phyloP scores from a whole-genome alignment of 2,797 vertebrate genomes.

The Galaxias olidus region DNA sequence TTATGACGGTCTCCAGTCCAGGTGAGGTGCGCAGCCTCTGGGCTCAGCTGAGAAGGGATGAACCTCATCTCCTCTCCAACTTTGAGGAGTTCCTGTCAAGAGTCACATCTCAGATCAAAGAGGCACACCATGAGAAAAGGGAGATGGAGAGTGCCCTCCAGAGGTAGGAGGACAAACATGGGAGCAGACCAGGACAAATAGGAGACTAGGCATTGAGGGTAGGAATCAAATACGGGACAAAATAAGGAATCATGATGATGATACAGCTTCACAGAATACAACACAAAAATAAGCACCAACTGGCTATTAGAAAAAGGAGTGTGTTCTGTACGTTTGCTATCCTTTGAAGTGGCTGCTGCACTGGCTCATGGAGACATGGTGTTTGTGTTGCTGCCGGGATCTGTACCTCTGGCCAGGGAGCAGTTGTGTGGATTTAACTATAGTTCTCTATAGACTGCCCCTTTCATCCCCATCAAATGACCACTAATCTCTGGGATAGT shows the following conservation, averaged over 20 bases:
- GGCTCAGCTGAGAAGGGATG: slow-evolving; percentile 82
- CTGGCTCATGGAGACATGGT: slow-evolving; percentile 13
- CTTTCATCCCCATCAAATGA: slow-evolving; percentile 59
- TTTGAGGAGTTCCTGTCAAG: slow-evolving; percentile 90
- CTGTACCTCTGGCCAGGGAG: not conserved
- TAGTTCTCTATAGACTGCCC: slow-evolving; percentile 55
- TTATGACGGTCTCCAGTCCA: slow-evolving; percentile 66
- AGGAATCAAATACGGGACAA: too few relatives aligned
- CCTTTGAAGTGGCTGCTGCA: too few relatives aligned
- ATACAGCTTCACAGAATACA: too few relatives aligned
- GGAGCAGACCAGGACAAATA: not conserved
- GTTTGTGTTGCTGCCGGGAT: slow-evolving; percentile 13
- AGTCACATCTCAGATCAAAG: slow-evolving; percentile 86
- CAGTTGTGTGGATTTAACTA: slow-evolving; percentile 48
- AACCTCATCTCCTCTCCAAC: slow-evolving; percentile 84
- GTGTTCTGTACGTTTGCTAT: too few relatives aligned
- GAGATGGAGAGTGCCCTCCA: slow-evolving; percentile 86
- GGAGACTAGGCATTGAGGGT: too few relatives aligned
- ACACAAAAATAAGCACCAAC: too few relatives aligned
- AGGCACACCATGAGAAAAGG: slow-evolving; percentile 85
- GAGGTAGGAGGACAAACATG: slow-evolving; percentile 67
- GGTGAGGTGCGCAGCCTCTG: slow-evolving; percentile 84
- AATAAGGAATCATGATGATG: too few relatives aligned
- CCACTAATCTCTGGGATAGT: slow-evolving; percentile 41
- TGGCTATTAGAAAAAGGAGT: too few relatives aligned